Base-by-base conservation (phyloP, 2,888 invertebrate species). In the Drosophila peninsularis region DNA sequence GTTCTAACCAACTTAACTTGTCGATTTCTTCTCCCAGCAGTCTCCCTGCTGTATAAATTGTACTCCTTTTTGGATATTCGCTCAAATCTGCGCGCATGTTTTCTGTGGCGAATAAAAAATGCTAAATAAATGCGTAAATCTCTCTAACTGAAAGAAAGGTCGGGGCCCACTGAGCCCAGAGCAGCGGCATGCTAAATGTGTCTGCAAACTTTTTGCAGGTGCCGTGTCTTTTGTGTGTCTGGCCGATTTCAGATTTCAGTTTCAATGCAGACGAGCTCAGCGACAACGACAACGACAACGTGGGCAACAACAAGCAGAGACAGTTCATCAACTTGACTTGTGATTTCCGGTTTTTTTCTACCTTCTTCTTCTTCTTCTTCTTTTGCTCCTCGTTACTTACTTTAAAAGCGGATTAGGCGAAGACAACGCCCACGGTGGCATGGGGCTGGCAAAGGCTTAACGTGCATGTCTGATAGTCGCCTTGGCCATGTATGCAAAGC, bases 111-210 rank as follows among this genome's bases (percentile, higher is more conserved):
- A 67, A 87, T 84, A 86, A 87, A 81, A 84, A 90, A 86, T 89
- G 87, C 82, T 75, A 90, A 89, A 84, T 89, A 86, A 89, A 90
- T 90, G 88, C 90, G 90, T 83, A 82, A 83, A 88, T 88, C 83
- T 83, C 83, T 70, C 83, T 70, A 78, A 84, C 82, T 61, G 64
- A 30, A 62, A 57, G 63, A 52, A 54, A 58, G 53, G 58, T 50
- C 50, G 45, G 63, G 74, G 57, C 80, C n/a, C 80, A 17, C 21
- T 10, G 50, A 19, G 50, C 30, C 10, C 34, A n/a, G n/a, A 36
- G 27, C 36, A 50, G 37, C 34, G 17, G 45, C 30, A 11, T 67
- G 64, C 75, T 65, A 77, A 82, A 88, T 85, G 82, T 88, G 83
- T 83, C 83, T 83, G 88, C 82, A 85, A 83, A 83, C 72, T 83